These are phyloP conservation scores for Volucella bombylans DNA, from an alignment of 2,888 invertebrate species.

Conservation along the genomic window DNA sequence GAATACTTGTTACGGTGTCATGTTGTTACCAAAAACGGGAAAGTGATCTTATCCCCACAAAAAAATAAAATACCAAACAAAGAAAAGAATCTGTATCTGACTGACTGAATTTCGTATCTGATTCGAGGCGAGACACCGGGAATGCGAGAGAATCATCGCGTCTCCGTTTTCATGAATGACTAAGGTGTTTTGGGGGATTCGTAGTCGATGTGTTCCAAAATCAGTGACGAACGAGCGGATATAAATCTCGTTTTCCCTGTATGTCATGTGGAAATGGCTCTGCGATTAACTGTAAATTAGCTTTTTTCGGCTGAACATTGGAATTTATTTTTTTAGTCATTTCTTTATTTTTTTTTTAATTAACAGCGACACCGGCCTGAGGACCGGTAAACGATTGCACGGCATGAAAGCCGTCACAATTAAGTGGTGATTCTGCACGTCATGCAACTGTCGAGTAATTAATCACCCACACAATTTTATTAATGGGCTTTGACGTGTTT, in stretches of 20 bases:
- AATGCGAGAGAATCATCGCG: constrained; percentile 32
- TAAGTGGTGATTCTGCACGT: constrained; percentile 66
- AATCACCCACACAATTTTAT: constrained; percentile 43
- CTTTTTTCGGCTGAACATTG: not conserved
- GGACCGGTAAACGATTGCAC: constrained; percentile 6
- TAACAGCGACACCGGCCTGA: constrained; percentile 45
- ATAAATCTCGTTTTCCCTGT: constrained; percentile 43
- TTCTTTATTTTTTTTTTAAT: constrained; percentile 8
- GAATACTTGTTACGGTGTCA: not conserved
- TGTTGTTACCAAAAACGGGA: constrained; percentile 64
- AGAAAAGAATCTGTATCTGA: constrained; percentile 37
- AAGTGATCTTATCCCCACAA: constrained; percentile 61
- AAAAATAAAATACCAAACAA: constrained; percentile 43
- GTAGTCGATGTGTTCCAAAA: constrained; percentile 51
- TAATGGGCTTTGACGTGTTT: constrained; percentile 28
- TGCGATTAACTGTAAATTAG: constrained; percentile 64
- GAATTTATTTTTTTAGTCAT: constrained; percentile 2
- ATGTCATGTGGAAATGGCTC: constrained; percentile 43
- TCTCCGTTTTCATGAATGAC: constrained; percentile 49
- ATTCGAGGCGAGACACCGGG: constrained; percentile 11
- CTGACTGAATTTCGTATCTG: not conserved
- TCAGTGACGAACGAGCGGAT: constrained; percentile 58
- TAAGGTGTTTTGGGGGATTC: constrained; percentile 48
- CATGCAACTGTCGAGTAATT: constrained; percentile 53
- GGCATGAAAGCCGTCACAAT: constrained; percentile 50